phyloP scores from a whole-genome alignment of 2,888 invertebrate species.

The Lycophotia porphyrea region DNA sequence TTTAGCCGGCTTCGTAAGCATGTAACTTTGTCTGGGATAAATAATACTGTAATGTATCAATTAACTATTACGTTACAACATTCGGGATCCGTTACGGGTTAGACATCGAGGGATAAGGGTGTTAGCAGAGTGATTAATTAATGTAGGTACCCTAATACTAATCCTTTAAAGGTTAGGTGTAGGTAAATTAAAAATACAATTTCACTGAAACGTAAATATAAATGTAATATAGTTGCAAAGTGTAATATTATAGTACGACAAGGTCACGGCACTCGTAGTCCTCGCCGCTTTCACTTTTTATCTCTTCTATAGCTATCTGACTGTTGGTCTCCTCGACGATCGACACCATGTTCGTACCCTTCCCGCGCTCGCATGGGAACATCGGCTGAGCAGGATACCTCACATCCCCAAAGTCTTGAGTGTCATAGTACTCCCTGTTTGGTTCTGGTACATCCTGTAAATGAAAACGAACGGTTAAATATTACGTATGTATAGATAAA shows the following conservation, averaged over 20 bases:
- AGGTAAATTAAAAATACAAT: conserved; percentile 32
- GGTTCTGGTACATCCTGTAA: conserved; percentile 72
- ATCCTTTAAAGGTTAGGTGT: conserved; percentile 1
- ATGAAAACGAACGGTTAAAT: conserved; percentile 18
- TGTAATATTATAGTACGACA: conserved; percentile 61
- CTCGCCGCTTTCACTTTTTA: conserved; percentile 69
- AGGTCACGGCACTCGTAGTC: conserved; percentile 69
- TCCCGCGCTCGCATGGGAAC: conserved; percentile 59
- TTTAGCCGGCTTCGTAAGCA: background rate
- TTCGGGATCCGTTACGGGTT: conserved; percentile 11
- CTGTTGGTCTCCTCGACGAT: conserved; percentile 84
- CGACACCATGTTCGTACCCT: conserved; percentile 68
- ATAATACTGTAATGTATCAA: conserved; percentile 20
- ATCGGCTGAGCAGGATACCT: conserved; percentile 57
- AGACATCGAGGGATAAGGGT: conserved; percentile 16
- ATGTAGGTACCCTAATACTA: conserved; percentile 9
- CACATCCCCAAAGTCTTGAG: conserved; percentile 69
- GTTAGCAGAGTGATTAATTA: conserved; percentile 26
- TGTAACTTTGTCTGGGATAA: conserved; percentile 7
- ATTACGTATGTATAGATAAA: background rate
- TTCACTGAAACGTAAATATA: conserved; percentile 24
- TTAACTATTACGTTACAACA: conserved; percentile 23
- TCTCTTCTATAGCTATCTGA: conserved; percentile 80
- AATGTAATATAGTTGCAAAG: conserved; percentile 51
- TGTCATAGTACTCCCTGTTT: conserved; percentile 69